A percentile compares a stretch with the other conserved stretches of the same genome.
phyloP scores from a whole-genome alignment of 2,797 vertebrate genomes.

The Tarsius wallacei region DNA sequence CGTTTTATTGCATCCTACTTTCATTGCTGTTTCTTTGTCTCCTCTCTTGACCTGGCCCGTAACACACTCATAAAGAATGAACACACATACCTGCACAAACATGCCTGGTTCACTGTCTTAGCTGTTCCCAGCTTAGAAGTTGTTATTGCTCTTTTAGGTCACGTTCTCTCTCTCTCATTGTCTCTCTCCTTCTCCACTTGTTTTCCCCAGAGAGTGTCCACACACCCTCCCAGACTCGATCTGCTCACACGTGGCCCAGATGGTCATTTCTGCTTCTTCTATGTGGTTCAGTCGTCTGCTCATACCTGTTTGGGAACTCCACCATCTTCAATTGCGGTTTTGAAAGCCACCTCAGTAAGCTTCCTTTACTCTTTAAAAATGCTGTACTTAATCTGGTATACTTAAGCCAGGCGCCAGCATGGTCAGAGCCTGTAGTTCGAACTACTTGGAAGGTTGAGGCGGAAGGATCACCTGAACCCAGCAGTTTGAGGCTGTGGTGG shows the following conservation, averaged over 20 bases:
- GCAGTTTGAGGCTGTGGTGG: no score
- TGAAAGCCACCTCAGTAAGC: neutral
- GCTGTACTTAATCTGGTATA: neutral
- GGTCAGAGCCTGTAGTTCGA: no score
- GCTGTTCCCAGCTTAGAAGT: neutral
- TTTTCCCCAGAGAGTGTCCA: neutral
- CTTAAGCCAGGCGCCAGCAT: no score
- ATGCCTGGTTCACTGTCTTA: neutral
- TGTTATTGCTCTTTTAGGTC: neutral
- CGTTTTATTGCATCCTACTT: neutral
- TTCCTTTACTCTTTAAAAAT: neutral
- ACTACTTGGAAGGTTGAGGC: no score
- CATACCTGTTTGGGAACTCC: neutral
- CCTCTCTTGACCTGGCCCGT: neutral
- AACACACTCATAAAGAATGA: neutral
- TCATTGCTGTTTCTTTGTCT: neutral
- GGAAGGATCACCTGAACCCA: no score
- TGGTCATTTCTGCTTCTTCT: neutral
- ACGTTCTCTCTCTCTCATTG: neutral
- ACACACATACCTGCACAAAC: neutral
- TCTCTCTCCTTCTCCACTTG: neutral
- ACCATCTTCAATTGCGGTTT: neutral
- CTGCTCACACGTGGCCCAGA: neutral
- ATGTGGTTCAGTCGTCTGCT: neutral
- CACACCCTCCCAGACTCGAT: neutral